Conservation (phyloP, 2,113 vertebrate species). For the Oryzias curvinotus region DNA sequence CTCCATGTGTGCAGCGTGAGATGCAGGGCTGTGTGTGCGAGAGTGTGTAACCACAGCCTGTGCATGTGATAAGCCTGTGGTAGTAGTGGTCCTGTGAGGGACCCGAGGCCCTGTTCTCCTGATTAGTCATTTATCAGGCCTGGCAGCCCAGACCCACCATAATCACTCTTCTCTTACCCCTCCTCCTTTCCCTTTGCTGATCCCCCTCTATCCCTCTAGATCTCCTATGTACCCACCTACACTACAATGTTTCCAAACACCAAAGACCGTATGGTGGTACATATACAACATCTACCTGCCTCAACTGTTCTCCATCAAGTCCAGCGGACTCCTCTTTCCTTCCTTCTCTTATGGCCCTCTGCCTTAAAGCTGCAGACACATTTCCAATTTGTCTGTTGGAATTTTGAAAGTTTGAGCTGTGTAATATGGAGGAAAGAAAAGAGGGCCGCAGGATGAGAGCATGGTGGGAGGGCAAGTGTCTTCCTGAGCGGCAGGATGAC, state of each 20-base stretch:
- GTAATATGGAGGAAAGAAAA: slow-evolving; percentile 35
- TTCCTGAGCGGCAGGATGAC: slow-evolving; percentile 50
- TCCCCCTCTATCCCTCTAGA: slow-evolving; percentile 83
- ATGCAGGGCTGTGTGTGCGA: slow-evolving; percentile 19
- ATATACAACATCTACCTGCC: slow-evolving; percentile 47
- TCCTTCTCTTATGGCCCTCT: slow-evolving; percentile 20
- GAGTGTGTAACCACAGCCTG: slow-evolving; percentile 38
- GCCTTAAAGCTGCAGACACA: slow-evolving; percentile 42
- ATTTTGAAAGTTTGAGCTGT: slow-evolving; percentile 40
- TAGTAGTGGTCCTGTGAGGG: slow-evolving; percentile 72
- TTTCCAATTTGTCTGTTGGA: slow-evolving; percentile 53
- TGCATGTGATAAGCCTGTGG: slow-evolving; percentile 72
- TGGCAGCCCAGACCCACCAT: slow-evolving; percentile 75
- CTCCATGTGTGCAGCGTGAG: slow-evolving; percentile 44
- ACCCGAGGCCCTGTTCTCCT: slow-evolving; percentile 75
- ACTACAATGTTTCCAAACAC: slow-evolving; percentile 66
- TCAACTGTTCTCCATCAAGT: slow-evolving; percentile 12
- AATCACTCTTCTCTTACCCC: slow-evolving; percentile 74
- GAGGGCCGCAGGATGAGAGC: slow-evolving; percentile 51
- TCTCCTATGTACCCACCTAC: slow-evolving; percentile 67
- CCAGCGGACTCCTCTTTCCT: slow-evolving; percentile 23
- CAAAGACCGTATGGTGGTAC: slow-evolving; percentile 45
- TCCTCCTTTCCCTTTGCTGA: slow-evolving; percentile 62
- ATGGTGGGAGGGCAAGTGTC: slow-evolving; percentile 67
- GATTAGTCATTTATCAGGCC: slow-evolving; percentile 79